A percentile compares a stretch with the other conserved stretches of the same genome.
These are phyloP conservation scores for Epizoanthus rinbou DNA, from an alignment of 92 coral and sea anemone genomes.

Conservation along the genomic window DNA sequence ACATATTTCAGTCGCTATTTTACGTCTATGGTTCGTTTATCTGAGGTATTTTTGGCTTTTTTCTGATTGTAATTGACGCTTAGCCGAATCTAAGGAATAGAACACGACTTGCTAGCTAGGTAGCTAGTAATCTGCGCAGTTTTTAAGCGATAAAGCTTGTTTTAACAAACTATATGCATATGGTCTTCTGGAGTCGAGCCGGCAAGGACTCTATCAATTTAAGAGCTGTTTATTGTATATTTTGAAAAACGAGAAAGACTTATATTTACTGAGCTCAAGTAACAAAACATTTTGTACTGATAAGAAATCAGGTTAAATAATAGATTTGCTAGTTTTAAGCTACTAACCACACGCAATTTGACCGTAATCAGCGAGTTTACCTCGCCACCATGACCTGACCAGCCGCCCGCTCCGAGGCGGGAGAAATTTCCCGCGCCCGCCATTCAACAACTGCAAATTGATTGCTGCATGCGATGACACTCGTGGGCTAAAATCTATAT, in stretches of 20 bases:
- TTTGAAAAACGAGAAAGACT: not conserved
- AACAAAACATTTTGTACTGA: conserved; percentile 23
- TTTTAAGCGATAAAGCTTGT: not conserved
- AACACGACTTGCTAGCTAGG: too few relatives aligned
- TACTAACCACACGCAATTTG: not conserved
- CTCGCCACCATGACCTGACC: not conserved
- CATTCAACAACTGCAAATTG: not conserved
- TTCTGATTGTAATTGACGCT: too few relatives aligned
- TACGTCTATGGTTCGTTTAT: not conserved
- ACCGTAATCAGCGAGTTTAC: not conserved
- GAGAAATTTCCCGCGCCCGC: conserved; percentile 5
- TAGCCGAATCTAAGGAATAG: too few relatives aligned
- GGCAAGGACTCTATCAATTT: not conserved
- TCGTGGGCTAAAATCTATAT: conserved; percentile 22
- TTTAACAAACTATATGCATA: too few relatives aligned
- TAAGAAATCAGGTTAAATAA: conserved; percentile 7
- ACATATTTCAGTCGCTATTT: not conserved
- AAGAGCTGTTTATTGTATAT: not conserved
- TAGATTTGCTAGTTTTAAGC: not conserved
- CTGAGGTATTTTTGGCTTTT: too few relatives aligned
- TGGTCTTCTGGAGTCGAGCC: not conserved
- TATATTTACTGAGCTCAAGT: not conserved
- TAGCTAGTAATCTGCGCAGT: not conserved
- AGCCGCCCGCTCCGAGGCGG: not conserved
- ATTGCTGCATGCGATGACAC: conserved; percentile 11